These are phyloP conservation scores for Phalacrocorax carbo DNA, from an alignment of 2,113 vertebrate genomes.

Conservation along the genomic window DNA sequence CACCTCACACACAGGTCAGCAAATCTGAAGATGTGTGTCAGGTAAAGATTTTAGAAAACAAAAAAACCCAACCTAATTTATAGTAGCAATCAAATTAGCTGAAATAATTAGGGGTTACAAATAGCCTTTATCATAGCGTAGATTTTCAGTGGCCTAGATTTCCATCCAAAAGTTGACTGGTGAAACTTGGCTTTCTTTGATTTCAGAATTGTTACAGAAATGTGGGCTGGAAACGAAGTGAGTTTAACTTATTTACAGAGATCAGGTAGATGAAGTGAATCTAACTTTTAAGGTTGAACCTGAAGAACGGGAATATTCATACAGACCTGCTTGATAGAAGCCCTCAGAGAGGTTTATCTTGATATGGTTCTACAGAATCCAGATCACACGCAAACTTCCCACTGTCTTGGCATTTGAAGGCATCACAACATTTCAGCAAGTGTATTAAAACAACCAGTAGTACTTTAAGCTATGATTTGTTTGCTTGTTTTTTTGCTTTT, in stretches of 20 bases:
- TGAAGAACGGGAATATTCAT: background rate
- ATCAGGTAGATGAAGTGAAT: background rate
- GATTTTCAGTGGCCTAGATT: background rate
- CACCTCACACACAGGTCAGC: background rate
- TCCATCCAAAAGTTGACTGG: background rate
- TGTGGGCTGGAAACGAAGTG: background rate
- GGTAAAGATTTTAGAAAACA: background rate
- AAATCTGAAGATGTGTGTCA: background rate
- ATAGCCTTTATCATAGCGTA: background rate
- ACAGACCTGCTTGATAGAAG: background rate
- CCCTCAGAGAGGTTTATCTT: background rate
- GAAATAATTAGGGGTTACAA: background rate
- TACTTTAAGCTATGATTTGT: background rate
- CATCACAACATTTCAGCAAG: background rate
- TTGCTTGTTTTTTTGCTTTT: background rate
- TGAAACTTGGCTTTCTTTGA: background rate
- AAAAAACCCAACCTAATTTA: background rate
- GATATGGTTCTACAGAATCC: background rate
- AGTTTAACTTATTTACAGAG: background rate
- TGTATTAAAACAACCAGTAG: background rate
- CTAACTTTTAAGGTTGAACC: background rate
- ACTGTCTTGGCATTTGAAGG: background rate
- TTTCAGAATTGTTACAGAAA: background rate
- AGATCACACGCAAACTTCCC: background rate
- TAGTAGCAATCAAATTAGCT: background rate